phyloP scores from a whole-genome alignment of 2,888 invertebrate genomes.

The Cerastis leucographa region DNA sequence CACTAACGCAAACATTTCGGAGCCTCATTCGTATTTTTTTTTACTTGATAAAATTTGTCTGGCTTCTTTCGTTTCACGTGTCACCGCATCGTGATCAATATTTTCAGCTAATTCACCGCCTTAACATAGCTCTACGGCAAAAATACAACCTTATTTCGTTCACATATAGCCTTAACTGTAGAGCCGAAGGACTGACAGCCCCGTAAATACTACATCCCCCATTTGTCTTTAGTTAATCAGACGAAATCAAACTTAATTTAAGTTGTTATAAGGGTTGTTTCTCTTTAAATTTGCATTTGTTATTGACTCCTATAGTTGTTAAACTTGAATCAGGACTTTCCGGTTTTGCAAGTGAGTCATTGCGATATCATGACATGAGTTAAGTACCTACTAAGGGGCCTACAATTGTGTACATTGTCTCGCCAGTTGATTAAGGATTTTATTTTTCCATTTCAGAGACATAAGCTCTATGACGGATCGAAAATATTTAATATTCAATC shows the following conservation, averaged over 20 bases:
- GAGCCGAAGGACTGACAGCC: background rate
- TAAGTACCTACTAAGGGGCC: constrained; percentile 3
- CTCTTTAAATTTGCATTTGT: background rate
- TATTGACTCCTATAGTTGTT: constrained; percentile 21
- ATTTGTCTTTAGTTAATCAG: constrained; percentile 13
- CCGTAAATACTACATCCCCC: constrained; percentile 19
- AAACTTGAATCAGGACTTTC: constrained; percentile 59
- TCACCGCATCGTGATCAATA: constrained; percentile 38
- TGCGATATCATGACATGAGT: constrained; percentile 26
- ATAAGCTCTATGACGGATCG: background rate
- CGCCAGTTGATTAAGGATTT: constrained; percentile 1
- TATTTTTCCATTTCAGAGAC: constrained; percentile 15
- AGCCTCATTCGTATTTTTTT: background rate
- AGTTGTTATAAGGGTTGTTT: constrained; percentile 36
- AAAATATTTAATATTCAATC: background rate
- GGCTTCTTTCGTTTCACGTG: constrained; percentile 14
- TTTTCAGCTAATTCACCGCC: background rate
- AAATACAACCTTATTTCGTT: constrained; percentile 3
- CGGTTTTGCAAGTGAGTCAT: constrained; percentile 57
- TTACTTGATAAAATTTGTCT: background rate
- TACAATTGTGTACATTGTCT: constrained; percentile 2
- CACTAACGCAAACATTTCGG: background rate
- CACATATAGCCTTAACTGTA: constrained; percentile 8
- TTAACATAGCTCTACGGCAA: background rate
- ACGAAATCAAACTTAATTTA: constrained; percentile 22